Evolutionary conservation across 2,797 vertebrate species (phyloP).

Genomic region (Nannoperca obscura): DNA sequence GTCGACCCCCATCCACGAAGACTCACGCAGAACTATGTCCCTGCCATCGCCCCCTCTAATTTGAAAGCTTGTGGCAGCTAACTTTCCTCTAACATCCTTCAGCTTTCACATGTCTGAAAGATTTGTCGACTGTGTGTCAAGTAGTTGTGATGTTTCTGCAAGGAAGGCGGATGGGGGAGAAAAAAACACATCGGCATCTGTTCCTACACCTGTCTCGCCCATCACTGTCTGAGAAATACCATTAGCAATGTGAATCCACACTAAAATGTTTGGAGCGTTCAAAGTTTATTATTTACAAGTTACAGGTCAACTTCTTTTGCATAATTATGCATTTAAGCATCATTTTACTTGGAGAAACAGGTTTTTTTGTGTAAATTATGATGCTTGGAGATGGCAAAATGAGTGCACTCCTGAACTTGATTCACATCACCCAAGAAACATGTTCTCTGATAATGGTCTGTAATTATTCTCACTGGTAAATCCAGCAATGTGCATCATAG

Average conservation of each 20-base stretch:
- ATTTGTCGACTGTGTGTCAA: conserved; percentile 43
- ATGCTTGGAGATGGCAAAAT: conserved; percentile 21
- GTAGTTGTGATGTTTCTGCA: conserved; percentile 34
- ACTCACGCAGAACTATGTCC: conserved; percentile 21
- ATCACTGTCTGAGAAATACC: conserved; percentile 31
- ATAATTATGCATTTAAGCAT: conserved; percentile 19
- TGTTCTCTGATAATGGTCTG: conserved; percentile 52
- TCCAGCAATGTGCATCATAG: conserved; percentile 38
- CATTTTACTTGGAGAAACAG: conserved; percentile 15
- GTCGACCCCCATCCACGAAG: conserved; percentile 20
- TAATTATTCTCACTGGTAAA: conserved; percentile 50
- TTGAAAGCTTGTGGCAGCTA: conserved; percentile 37
- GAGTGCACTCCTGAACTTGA: conserved; percentile 43
- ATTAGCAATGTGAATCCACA: conserved; percentile 25
- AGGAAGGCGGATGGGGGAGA: conserved; percentile 7
- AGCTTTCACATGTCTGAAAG: conserved; percentile 46
- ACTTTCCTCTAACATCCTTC: conserved; percentile 43
- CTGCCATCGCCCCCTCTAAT: conserved; percentile 20
- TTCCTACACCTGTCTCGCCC: conserved; percentile 45
- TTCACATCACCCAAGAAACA: conserved; percentile 45
- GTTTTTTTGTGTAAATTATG: conserved; percentile 11
- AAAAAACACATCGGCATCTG: conserved; percentile 41
- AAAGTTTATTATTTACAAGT: conserved; percentile 34
- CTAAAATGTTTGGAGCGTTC: conserved; percentile 10
- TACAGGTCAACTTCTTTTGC: conserved; percentile 24